Conservation (phyloP, 2,797 vertebrate species). For the Gallinago stenura region DNA sequence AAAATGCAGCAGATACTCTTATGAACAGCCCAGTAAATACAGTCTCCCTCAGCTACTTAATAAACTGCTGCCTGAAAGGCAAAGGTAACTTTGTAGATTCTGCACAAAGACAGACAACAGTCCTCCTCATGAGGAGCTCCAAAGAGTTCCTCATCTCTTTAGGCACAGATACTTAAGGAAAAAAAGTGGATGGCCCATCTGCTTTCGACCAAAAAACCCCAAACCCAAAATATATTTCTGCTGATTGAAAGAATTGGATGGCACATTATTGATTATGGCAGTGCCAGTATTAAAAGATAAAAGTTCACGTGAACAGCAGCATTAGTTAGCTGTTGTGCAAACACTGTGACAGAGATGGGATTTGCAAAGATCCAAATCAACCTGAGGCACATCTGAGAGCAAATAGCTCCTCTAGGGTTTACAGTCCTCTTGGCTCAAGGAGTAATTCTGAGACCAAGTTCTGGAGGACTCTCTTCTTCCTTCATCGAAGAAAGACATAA, state of each 20-base stretch:
- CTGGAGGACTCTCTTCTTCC: background rate
- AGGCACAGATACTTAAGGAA: background rate
- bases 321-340: background rate
- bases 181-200: background rate
- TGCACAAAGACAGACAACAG: background rate
- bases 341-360: background rate
- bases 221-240: background rate
- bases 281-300: background rate
- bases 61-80: background rate
- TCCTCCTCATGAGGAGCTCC: background rate
- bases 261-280: background rate
- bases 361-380: background rate
- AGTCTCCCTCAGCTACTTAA: background rate
- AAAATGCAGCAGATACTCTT: background rate
- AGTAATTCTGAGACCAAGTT: background rate
- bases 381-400: rapidly evolving
- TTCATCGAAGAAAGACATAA: background rate
- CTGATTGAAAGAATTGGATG: background rate
- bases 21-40: background rate
- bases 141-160: background rate
- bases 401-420: background rate
- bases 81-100: background rate
- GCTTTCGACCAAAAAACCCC: background rate
- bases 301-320: background rate
- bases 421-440: background rate